Conservation (phyloP, 2,888 invertebrate species). For the Eristalis arbustorum region DNA sequence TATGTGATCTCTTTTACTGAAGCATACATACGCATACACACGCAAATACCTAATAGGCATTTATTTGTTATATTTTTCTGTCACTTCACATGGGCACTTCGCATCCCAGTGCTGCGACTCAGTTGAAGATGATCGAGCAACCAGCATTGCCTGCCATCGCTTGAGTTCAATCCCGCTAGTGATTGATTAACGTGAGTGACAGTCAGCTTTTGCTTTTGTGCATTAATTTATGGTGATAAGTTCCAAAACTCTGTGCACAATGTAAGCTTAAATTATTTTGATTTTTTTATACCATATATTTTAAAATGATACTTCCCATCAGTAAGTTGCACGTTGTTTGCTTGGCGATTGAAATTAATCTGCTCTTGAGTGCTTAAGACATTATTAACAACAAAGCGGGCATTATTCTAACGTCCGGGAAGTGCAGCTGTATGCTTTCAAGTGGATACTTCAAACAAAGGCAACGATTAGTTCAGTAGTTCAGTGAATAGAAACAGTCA, state of each 20-base stretch:
- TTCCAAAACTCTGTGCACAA: constrained; percentile 16
- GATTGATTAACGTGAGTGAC: constrained; percentile 48
- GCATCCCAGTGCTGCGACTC: not conserved
- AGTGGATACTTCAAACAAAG: constrained; percentile 31
- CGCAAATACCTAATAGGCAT: not conserved
- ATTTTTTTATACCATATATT: not conserved
- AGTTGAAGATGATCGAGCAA: constrained; percentile 11
- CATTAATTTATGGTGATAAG: constrained; percentile 36
- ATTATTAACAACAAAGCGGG: constrained; percentile 38
- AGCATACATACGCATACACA: not conserved
- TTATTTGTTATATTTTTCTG: constrained; percentile 6
- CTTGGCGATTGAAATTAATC: not conserved
- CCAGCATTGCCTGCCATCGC: constrained; percentile 9
- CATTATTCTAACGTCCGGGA: constrained; percentile 41
- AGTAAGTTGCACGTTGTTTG: not conserved
- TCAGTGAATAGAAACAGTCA: not conserved
- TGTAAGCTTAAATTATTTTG: not conserved
- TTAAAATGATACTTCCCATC: not conserved
- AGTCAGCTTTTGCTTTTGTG: constrained; percentile 35
- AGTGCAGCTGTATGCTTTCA: constrained; percentile 34
- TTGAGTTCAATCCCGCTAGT: constrained; percentile 28
- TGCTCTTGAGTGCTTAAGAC: constrained; percentile 10
- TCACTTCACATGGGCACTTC: not conserved
- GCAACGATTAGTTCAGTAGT: not conserved
- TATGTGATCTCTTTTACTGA: not conserved